Evolutionary conservation across 2,797 vertebrate species (phyloP).

Genomic region (Ctenopoma multispine): DNA sequence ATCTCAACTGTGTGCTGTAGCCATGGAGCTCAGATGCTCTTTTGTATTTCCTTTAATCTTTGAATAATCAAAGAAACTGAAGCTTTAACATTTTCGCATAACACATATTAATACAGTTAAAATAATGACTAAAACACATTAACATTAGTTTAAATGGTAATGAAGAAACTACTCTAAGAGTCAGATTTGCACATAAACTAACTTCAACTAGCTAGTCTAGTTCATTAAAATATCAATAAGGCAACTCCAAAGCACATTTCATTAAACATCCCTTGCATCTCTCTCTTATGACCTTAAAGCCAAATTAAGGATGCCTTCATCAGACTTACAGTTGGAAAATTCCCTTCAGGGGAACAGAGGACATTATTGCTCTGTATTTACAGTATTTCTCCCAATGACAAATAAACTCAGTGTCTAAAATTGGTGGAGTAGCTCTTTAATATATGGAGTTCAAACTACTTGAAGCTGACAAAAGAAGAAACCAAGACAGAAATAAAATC

Average conservation of each 20-base stretch:
- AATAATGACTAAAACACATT: background rate
- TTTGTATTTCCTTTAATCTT: background rate
- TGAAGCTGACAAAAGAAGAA: background rate
- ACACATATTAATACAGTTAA: background rate
- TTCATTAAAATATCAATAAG: too few species aligned
- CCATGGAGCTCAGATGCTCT: background rate
- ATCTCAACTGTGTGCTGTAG: slow-evolving; percentile 3
- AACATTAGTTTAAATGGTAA: background rate
- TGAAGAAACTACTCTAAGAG: too few species aligned
- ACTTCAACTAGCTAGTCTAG: background rate
- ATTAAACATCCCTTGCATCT: too few species aligned
- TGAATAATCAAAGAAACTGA: slow-evolving; percentile 3
- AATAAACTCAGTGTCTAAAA: background rate
- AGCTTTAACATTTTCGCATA: background rate
- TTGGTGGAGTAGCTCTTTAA: background rate
- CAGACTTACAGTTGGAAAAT: background rate
- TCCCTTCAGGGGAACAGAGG: background rate
- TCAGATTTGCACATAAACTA: too few species aligned
- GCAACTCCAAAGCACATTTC: too few species aligned
- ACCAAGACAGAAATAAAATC: background rate
- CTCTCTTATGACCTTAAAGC: background rate
- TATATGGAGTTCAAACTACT: background rate
- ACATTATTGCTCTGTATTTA: background rate
- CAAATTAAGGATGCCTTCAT: background rate
- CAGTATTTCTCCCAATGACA: background rate